phyloP scores from a whole-genome alignment of 1,140 invertebrate genomes.

The Papilio glaucus region DNA sequence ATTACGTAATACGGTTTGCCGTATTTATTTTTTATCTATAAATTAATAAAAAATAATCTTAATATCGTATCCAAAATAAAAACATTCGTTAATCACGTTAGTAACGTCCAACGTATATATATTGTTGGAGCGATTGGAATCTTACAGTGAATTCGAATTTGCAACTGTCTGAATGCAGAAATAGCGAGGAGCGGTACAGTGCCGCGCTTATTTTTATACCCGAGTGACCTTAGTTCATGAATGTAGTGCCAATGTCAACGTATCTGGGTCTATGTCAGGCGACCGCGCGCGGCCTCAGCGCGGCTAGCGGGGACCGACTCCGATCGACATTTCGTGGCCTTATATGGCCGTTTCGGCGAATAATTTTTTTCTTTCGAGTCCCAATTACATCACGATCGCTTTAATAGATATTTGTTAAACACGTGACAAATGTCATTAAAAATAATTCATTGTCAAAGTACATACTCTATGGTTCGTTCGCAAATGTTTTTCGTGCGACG shows the following conservation, averaged over 20 bases:
- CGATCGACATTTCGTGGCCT: slow-evolving; percentile 64
- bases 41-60: slow-evolving; percentile 17
- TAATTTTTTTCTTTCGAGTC: slow-evolving; percentile 39
- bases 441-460: not conserved
- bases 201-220: slow-evolving; percentile 76
- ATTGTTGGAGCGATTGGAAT: slow-evolving; percentile 18
- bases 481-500: slow-evolving; percentile 23
- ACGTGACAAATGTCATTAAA: slow-evolving; percentile 30
- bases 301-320: slow-evolving; percentile 54
- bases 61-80: too few relatives aligned
- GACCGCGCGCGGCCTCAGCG: slow-evolving; percentile 59
- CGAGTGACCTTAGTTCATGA: slow-evolving; percentile 77
- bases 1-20: not conserved
- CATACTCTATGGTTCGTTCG: slow-evolving; percentile 13
- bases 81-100: slow-evolving; percentile 3
- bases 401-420: slow-evolving; percentile 24
- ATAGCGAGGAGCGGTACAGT: slow-evolving; percentile 46
- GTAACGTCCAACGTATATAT: not conserved
- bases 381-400: slow-evolving; percentile 26
- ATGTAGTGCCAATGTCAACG: slow-evolving; percentile 81
- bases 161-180: slow-evolving; percentile 57
- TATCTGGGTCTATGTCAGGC: slow-evolving; percentile 80
- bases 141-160: slow-evolving; percentile 50
- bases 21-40: not conserved
- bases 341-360: slow-evolving; percentile 70